A percentile compares a stretch with the other conserved stretches of the same genome.
Conservation (phyloP, 2,113 vertebrate species). For the human region GRCh38 chr4:163688001-163688500, state of each 20-base stretch:
- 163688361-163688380: not conserved
- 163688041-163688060: constrained; percentile 68
- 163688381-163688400: not conserved
- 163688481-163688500: not conserved
- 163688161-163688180: not conserved
- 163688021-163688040: constrained; percentile 60
- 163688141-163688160: not conserved
- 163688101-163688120: not conserved
- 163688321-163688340: not conserved
- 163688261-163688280: not conserved
- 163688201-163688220: not conserved
- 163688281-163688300: not conserved
- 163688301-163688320: not conserved
- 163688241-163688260: not conserved
- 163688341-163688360: not conserved
- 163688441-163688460: not conserved
- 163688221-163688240: not conserved
- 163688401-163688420: not conserved
- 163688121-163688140: not conserved
- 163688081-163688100: not conserved
- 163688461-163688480: not conserved
- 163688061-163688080: constrained; percentile 56
- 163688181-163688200: not conserved
- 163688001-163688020: constrained; percentile 65
- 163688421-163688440: not conserved